Evolutionary conservation across 2,888 invertebrate genomes (phyloP).

Genomic region (Panzeria rudis): DNA sequence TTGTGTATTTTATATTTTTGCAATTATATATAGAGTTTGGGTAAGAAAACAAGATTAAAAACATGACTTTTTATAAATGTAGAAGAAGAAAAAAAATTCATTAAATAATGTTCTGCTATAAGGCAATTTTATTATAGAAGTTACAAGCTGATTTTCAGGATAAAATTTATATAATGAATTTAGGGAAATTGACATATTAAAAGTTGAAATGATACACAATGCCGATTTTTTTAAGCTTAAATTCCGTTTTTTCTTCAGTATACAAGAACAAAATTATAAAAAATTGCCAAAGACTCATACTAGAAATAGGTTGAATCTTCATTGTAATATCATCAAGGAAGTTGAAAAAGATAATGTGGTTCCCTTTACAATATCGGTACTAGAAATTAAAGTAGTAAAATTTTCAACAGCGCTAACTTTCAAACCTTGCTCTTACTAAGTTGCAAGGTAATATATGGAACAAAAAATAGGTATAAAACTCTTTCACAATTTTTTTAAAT

Average conservation of each 20-base stretch:
- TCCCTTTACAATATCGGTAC: no score
- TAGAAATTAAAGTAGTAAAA: no score
- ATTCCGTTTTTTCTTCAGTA: neutral
- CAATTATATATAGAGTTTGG: slow-evolving; percentile 51
- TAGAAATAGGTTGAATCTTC: no score
- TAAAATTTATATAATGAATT: neutral
- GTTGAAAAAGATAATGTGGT: no score
- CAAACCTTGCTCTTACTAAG: no score
- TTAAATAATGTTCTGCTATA: slow-evolving; percentile 35
- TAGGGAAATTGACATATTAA: neutral
- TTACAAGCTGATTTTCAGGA: neutral
- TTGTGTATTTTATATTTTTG: slow-evolving; percentile 38
- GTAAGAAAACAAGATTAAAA: slow-evolving; percentile 54
- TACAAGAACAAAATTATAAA: neutral
- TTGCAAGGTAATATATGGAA: no score
- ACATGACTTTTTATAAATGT: slow-evolving; percentile 31
- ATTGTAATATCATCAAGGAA: no score
- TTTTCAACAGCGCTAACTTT: no score
- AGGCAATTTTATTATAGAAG: neutral
- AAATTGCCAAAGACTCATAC: no score
- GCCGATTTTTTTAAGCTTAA: neutral
- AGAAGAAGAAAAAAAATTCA: slow-evolving; percentile 11
- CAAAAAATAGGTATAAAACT: no score
- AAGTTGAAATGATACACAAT: neutral
- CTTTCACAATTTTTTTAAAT: no score